Evolutionary conservation across 2,113 vertebrate genomes (phyloP).

Genomic region (Colius striatus): DNA sequence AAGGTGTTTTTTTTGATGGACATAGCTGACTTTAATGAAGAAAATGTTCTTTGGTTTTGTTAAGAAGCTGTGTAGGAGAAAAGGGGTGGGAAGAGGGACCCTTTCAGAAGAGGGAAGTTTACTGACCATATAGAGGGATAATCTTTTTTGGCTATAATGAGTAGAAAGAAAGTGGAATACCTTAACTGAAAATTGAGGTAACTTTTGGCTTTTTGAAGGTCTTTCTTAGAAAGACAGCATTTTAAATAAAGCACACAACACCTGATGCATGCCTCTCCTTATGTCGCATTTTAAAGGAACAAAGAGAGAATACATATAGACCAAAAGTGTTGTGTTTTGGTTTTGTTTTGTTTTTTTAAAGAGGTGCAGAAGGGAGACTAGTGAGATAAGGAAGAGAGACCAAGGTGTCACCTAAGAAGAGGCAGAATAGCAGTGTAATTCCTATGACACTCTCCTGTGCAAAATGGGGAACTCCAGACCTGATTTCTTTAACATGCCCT

Average conservation of each 20-base stretch:
- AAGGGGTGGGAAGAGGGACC: not conserved
- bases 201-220: not conserved
- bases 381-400: not conserved
- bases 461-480: not conserved
- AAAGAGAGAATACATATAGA: not conserved
- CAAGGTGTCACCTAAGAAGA: not conserved
- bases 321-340: not conserved
- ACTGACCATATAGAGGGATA: not conserved
- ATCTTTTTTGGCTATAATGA: not conserved
- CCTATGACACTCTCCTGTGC: not conserved
- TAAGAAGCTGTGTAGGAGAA: not conserved
- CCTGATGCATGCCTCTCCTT: not conserved
- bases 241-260: too few species aligned
- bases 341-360: too few species aligned
- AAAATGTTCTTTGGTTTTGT: constrained; percentile 4
- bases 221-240: not conserved
- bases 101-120: not conserved
- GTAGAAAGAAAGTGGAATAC: not conserved
- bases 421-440: not conserved
- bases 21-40: not conserved
- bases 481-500: not conserved
- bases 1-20: not conserved
- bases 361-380: not conserved
- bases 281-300: not conserved
- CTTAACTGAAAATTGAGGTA: not conserved